A percentile compares a stretch with the other conserved stretches of the same genome.
These are phyloP conservation scores for Chrysolina oricalcia DNA, from an alignment of 2,888 invertebrate genomes.

Conservation along the genomic window DNA sequence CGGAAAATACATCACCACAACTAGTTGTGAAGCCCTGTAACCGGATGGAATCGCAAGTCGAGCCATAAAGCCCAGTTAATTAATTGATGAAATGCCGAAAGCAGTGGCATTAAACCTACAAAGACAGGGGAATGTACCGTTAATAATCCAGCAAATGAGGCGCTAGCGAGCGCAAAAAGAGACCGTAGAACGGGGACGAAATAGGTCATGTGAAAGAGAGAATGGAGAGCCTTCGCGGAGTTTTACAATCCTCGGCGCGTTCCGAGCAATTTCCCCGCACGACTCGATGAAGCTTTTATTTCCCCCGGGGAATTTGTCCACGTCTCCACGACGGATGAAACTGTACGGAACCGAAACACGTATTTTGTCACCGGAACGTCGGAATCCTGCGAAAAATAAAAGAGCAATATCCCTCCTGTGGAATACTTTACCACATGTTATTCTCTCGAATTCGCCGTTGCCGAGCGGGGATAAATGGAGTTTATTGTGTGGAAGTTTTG, in stretches of 20 bases:
- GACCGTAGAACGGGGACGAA: constrained; percentile 25
- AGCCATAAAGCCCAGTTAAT: constrained; percentile 33
- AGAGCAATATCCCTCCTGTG: constrained; percentile 42
- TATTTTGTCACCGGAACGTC: constrained; percentile 67
- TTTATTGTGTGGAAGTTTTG: constrained; percentile 46
- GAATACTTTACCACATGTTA: constrained; percentile 43
- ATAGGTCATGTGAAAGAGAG: constrained; percentile 35
- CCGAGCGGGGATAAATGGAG: constrained; percentile 49
- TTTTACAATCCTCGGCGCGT: constrained; percentile 60
- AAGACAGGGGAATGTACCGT: constrained; percentile 58
- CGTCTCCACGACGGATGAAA: constrained; percentile 63
- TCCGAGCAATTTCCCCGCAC: constrained; percentile 69
- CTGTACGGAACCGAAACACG: constrained; percentile 68
- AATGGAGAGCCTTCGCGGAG: constrained; percentile 36
- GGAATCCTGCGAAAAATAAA: constrained; percentile 60
- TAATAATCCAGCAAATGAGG: constrained; percentile 68
- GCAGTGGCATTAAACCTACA: constrained; percentile 37
- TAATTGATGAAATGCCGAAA: constrained; percentile 41
- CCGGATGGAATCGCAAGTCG: background rate
- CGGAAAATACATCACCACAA: background rate
- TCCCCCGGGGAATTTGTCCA: constrained; percentile 69
- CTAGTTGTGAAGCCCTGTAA: constrained; percentile 9
- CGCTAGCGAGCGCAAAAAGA: constrained; percentile 27
- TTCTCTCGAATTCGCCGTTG: constrained; percentile 37
- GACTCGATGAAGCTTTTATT: constrained; percentile 71